These are phyloP conservation scores for Neolamprologus fasciatus DNA, from an alignment of 2,113 vertebrate species.

Conservation along the genomic window DNA sequence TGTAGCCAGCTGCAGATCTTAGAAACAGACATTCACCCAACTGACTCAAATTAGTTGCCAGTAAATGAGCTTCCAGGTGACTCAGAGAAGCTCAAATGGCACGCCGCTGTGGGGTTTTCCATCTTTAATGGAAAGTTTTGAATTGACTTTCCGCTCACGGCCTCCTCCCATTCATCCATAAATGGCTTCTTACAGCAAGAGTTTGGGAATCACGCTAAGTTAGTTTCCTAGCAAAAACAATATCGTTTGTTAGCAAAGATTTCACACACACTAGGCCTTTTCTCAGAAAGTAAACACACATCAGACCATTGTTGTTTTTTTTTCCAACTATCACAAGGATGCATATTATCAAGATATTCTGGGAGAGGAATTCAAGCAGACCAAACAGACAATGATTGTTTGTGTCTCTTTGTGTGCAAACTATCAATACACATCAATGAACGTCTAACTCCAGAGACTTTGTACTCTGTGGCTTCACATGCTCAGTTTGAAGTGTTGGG, in stretches of 20 bases:
- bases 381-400: slow-evolving; percentile 58
- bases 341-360: slow-evolving; percentile 24
- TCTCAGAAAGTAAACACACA: slow-evolving; percentile 40
- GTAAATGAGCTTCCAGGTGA: neutral
- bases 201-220: slow-evolving; percentile 10
- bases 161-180: neutral
- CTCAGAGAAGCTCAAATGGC: neutral
- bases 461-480: neutral
- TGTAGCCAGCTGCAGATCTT: neutral
- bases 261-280: slow-evolving; percentile 26
- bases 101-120: neutral
- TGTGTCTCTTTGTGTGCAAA: slow-evolving; percentile 35
- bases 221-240: slow-evolving; percentile 17
- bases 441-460: neutral
- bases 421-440: slow-evolving; percentile 62
- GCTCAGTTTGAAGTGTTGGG: slow-evolving; percentile 33
- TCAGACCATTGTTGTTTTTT: slow-evolving; percentile 36
- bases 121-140: neutral
- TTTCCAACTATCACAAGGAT: slow-evolving; percentile 11
- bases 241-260: slow-evolving; percentile 19
- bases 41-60: neutral
- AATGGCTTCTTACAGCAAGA: neutral
- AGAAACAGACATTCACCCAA: neutral
- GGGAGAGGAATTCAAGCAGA: slow-evolving; percentile 55
- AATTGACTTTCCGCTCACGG: neutral